These are phyloP conservation scores for Rhagologus leucostigma DNA, from an alignment of 2,113 vertebrate species.

Conservation along the genomic window DNA sequence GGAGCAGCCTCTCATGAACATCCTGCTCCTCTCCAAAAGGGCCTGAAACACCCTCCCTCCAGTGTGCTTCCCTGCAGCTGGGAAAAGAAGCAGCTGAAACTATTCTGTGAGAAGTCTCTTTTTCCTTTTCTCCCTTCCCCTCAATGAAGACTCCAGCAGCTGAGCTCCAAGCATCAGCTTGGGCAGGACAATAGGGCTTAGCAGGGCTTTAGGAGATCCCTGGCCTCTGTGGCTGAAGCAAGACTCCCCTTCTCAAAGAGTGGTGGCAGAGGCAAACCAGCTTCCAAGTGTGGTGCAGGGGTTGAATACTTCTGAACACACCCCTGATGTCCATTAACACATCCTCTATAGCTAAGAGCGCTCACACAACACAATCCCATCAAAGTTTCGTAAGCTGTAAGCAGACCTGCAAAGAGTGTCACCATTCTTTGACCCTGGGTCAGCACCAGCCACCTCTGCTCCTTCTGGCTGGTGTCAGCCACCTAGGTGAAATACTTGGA, in stretches of 20 bases:
- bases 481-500: constrained; percentile 65
- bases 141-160: not conserved
- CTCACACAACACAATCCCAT: not conserved
- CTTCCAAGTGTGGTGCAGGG: not conserved
- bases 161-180: not conserved
- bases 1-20: not conserved
- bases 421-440: not conserved
- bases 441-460: not conserved
- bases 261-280: not conserved
- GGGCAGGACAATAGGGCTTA: not conserved
- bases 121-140: not conserved
- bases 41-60: not conserved
- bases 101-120: not conserved
- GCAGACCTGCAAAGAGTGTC: not conserved
- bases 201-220: not conserved
- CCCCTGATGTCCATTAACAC: not conserved
- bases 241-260: fast-evolving
- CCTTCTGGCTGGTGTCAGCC: fast-evolving
- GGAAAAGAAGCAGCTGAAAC: not conserved
- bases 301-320: not conserved
- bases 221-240: not conserved
- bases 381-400: not conserved
- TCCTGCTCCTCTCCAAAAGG: not conserved
- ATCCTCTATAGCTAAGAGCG: not conserved
- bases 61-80: not conserved